Base-by-base conservation (phyloP, 2,797 vertebrate genomes). In the Xenentodon cancila region DNA sequence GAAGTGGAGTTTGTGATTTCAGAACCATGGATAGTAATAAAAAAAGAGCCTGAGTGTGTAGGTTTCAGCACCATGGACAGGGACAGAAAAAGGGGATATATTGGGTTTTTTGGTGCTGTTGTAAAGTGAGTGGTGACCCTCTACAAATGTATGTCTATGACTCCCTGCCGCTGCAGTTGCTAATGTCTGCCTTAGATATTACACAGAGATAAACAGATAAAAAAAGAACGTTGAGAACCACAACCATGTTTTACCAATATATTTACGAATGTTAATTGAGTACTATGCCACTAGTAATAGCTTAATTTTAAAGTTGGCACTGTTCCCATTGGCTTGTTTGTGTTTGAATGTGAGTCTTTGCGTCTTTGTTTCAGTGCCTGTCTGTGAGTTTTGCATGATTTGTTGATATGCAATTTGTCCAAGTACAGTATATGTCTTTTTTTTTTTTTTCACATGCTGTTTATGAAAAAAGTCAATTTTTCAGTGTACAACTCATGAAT, bases 311-410 rank as follows among this genome's bases (percentile, higher is more conserved):
- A 57, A 58, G 63, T 65, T 53, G 66, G 51, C 50, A 64, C 40
- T 46, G 68, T 76, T 75, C 69, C 59, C 22, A 67, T 77, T 77
- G 75, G 83, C 77, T 81, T 77, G 82, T 84, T 75, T 45, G 68
- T 75, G 79, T 86, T 68, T 80, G 75, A 72, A 71, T 84, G 79
- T 76, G 71, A 51, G 81, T 86, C 84, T 87, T 53, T 71, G 64
- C 21, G 86, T 90, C 71, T 81, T 60, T 88, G 88, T 88, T 79
- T 77, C 51, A 61, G 81, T 79, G 83, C 80, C 75, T 85, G 81
- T 76, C 78, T 75, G 71, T 81, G 71, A 86, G 77, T 77, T 73
- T 80, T 88, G 85, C 87, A 88, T 91, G 88, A 71, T 80, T 71
- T 65, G 80, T 91, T 85, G 68, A 79, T 74, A 81, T 83, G 72